These are phyloP conservation scores for Gopherus evgoodei DNA, from an alignment of 2,113 vertebrate species.

Conservation along the genomic window DNA sequence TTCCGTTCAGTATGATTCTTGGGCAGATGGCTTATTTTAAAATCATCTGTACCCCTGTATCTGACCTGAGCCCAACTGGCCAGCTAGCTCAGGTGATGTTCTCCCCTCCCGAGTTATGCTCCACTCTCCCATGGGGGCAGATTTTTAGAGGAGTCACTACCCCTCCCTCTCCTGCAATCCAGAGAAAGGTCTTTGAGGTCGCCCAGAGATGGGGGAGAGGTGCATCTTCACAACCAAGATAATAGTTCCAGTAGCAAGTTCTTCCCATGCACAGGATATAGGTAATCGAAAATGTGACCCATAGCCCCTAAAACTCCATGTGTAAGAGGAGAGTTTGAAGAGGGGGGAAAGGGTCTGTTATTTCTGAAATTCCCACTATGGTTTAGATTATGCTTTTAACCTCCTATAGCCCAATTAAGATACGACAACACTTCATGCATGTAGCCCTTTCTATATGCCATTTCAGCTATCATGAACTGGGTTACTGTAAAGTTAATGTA, in stretches of 20 bases:
- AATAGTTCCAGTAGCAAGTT: background rate
- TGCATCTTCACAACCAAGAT: constrained; percentile 21
- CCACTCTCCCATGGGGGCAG: too few species aligned
- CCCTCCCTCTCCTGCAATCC: too few species aligned
- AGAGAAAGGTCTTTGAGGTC: too few species aligned
- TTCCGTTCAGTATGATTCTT: too few species aligned
- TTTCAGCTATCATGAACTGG: background rate
- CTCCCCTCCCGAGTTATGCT: too few species aligned
- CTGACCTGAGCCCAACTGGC: too few species aligned
- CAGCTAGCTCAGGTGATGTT: too few species aligned
- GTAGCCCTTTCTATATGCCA: background rate
- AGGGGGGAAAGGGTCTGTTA: background rate
- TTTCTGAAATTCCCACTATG: background rate
- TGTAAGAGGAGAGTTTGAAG: background rate
- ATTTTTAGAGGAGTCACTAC: too few species aligned
- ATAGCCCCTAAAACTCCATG: background rate
- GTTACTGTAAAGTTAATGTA: background rate
- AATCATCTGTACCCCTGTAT: too few species aligned
- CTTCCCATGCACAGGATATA: background rate
- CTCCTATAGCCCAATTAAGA: background rate
- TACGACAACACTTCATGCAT: background rate
- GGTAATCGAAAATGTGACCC: background rate
- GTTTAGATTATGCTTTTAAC: background rate
- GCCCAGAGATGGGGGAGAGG: too few species aligned
- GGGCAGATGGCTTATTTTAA: too few species aligned